phyloP scores from a whole-genome alignment of 2,888 invertebrate species.

The Cerastis rubricosa region DNA sequence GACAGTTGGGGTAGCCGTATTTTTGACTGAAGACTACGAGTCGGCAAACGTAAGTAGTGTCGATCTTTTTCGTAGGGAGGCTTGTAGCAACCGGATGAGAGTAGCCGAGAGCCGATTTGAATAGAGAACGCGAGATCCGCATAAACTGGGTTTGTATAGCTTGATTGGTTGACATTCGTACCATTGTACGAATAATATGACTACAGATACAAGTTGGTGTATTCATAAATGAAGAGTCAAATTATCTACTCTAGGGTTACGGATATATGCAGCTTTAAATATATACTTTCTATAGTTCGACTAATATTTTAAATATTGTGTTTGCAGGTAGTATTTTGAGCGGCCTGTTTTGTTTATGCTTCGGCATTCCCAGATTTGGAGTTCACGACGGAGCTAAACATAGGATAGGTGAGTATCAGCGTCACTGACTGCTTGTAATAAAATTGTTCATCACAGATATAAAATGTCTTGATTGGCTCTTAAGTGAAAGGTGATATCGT shows the following conservation, averaged over 20 bases:
- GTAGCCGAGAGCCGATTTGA: neutral
- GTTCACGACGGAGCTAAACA: slow-evolving; percentile 94
- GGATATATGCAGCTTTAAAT: neutral
- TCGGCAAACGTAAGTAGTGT: neutral
- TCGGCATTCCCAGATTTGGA: slow-evolving; percentile 97
- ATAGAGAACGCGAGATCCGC: no score
- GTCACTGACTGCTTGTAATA: neutral
- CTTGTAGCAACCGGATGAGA: neutral
- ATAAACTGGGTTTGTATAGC: no score
- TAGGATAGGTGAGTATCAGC: slow-evolving; percentile 91
- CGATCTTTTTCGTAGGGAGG: neutral
- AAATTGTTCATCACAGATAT: neutral
- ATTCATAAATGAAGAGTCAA: neutral
- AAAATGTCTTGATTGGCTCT: neutral
- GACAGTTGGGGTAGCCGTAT: neutral
- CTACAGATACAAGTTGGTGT: neutral
- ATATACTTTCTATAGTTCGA: neutral
- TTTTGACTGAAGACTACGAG: neutral
- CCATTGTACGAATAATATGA: neutral
- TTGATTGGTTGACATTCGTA: neutral
- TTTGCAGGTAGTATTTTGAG: slow-evolving; percentile 96
- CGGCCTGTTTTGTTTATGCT: slow-evolving; percentile 96
- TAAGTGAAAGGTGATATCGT: neutral
- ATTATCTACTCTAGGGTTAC: neutral
- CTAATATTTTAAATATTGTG: neutral